phyloP scores from a whole-genome alignment of 2,888 invertebrate genomes.

The Anaspis maculata region DNA sequence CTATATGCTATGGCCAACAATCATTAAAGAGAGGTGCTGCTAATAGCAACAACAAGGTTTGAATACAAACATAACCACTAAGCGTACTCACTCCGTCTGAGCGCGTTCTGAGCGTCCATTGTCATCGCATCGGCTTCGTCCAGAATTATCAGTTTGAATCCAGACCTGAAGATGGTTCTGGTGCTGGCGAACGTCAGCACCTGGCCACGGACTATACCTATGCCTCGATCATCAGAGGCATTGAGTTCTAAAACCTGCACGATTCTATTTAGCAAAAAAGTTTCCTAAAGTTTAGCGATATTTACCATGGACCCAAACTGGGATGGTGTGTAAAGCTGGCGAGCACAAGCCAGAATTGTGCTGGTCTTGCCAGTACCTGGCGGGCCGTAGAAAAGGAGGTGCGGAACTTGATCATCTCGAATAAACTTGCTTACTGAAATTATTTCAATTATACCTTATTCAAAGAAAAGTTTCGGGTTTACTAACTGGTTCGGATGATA shows the following conservation, averaged over 20 bases:
- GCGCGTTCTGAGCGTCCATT: slow-evolving; percentile 97
- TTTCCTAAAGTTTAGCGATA: too few species aligned
- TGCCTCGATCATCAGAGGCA: slow-evolving; percentile 97
- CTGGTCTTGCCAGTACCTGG: slow-evolving; percentile 98
- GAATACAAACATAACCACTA: slow-evolving; percentile 10
- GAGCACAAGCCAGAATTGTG: slow-evolving; percentile 93
- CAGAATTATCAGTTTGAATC: slow-evolving; percentile 90
- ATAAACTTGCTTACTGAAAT: slow-evolving; percentile 77
- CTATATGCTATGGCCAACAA: too few species aligned
- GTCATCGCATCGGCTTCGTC: slow-evolving; percentile 99
- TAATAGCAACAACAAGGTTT: slow-evolving; percentile 12
- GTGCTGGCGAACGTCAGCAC: slow-evolving; percentile 96
- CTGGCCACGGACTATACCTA: slow-evolving; percentile 87
- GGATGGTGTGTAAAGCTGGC: slow-evolving; percentile 78
- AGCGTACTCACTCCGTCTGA: slow-evolving; percentile 81
- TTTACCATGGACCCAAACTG: slow-evolving; percentile 90
- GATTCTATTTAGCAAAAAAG: too few species aligned
- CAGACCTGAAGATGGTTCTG: slow-evolving; percentile 85
- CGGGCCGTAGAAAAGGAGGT: slow-evolving; percentile 94
- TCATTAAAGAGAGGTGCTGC: too few species aligned
- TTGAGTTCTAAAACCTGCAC: slow-evolving; percentile 82
- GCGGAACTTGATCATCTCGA: slow-evolving; percentile 84
- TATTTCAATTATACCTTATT: slow-evolving; percentile 5
- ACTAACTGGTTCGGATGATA: slow-evolving; percentile 91
- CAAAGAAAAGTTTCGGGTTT: slow-evolving; percentile 4